phyloP scores from a whole-genome alignment of 2,113 vertebrate species.

The Urocitellus parryii region DNA sequence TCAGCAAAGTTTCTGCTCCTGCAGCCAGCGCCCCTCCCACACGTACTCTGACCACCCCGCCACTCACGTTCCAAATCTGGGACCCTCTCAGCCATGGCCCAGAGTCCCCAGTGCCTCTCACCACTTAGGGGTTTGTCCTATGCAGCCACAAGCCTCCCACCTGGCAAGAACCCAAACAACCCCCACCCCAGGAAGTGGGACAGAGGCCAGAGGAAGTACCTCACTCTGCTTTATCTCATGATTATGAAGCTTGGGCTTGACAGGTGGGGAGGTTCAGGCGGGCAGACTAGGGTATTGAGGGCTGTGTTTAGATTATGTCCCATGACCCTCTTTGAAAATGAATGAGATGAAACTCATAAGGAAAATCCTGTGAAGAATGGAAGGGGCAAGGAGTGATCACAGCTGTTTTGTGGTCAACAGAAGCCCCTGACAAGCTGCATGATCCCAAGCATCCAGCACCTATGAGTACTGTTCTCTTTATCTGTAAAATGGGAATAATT shows the following conservation, averaged over 20 bases:
- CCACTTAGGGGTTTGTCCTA: background rate
- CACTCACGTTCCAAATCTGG: background rate
- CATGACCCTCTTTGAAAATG: conserved; percentile 36
- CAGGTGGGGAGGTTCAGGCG: background rate
- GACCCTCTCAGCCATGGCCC: background rate
- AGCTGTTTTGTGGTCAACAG: background rate
- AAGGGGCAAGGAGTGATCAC: background rate
- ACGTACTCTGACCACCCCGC: background rate
- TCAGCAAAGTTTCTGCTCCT: background rate
- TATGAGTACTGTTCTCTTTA: background rate
- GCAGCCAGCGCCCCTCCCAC: background rate
- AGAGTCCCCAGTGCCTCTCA: background rate
- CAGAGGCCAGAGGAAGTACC: background rate
- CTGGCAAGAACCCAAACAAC: background rate
- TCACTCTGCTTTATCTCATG: background rate
- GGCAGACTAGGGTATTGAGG: background rate
- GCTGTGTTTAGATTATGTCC: conserved; percentile 42
- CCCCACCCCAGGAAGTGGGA: background rate
- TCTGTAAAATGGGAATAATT: background rate
- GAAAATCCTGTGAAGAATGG: background rate
- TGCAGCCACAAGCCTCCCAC: background rate
- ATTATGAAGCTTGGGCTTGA: background rate
- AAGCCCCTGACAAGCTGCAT: background rate
- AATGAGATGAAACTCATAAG: conserved; percentile 53
- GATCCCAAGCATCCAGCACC: background rate